These are phyloP conservation scores for Drosophila falleni DNA, from an alignment of 2,888 invertebrate species.

Conservation along the genomic window DNA sequence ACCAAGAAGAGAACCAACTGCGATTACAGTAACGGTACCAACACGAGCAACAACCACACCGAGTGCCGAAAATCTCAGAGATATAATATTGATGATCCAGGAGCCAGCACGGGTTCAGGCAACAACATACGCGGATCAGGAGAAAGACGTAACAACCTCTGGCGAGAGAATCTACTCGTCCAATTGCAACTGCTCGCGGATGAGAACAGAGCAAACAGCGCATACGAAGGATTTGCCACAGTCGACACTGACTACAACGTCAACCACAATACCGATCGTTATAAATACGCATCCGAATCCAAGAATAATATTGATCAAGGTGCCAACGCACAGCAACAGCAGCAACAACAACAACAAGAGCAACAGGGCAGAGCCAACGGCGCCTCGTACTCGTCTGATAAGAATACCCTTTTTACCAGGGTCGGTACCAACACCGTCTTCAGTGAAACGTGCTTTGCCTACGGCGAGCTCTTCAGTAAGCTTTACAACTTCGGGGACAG, in stretches of 20 bases:
- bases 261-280: conserved; percentile 67
- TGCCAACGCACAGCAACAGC: conserved; percentile 45
- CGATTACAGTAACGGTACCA: conserved; percentile 44
- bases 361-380: conserved; percentile 63
- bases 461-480: conserved; percentile 59
- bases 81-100: conserved; percentile 83
- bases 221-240: conserved; percentile 49
- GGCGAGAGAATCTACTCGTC: conserved; percentile 53
- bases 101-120: conserved; percentile 75
- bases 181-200: conserved; percentile 66
- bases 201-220: conserved; percentile 63
- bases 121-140: conserved; percentile 57
- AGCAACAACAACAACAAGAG: conserved; percentile 41
- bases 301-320: conserved; percentile 68
- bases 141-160: conserved; percentile 22
- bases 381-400: conserved; percentile 73
- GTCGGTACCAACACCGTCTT: conserved; percentile 69
- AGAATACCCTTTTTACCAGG: conserved; percentile 84
- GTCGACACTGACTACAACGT: conserved; percentile 27
- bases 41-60: conserved; percentile 60
- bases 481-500: conserved; percentile 57
- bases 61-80: conserved; percentile 74
- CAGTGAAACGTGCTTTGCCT: conserved; percentile 72
- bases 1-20: conserved; percentile 34
- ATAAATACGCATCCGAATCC: conserved; percentile 68